A percentile compares a stretch with the other conserved stretches of the same genome.
These are phyloP conservation scores for Coptotermes formosanus DNA, from an alignment of 1,140 invertebrate genomes.

Conservation along the genomic window DNA sequence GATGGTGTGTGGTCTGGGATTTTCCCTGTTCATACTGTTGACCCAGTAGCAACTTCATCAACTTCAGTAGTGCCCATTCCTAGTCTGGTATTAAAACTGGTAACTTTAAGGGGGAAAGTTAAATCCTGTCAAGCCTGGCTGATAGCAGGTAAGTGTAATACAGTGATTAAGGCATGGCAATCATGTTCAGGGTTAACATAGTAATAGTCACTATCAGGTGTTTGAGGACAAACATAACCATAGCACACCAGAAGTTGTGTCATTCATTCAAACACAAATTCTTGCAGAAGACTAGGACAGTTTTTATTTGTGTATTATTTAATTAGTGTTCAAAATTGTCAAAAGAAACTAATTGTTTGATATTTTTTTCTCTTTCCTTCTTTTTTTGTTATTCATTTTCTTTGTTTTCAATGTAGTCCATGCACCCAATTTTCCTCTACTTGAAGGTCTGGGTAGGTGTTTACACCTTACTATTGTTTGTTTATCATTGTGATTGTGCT, in stretches of 20 bases:
- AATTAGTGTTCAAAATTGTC: conserved; percentile 11
- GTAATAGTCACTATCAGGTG: neutral
- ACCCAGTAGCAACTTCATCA: too few relatives aligned
- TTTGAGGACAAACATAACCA: neutral
- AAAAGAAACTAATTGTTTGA: conserved; percentile 28
- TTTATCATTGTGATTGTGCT: conserved; percentile 20
- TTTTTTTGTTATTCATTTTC: conserved; percentile 49
- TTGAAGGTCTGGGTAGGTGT: conserved; percentile 65
- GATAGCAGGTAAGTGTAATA: neutral
- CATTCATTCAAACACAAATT: neutral
- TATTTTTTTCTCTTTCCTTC: conserved; percentile 46
- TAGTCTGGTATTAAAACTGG: too few relatives aligned
- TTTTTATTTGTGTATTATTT: neutral
- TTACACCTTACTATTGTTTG: conserved; percentile 26
- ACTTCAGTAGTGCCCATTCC: too few relatives aligned
- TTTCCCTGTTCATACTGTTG: too few relatives aligned
- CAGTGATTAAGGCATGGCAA: neutral
- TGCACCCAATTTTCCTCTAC: conserved; percentile 66
- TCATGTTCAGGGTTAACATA: neutral
- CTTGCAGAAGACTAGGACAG: neutral
- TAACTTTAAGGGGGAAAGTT: neutral
- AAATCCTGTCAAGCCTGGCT: neutral
- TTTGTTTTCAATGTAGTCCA: conserved; percentile 61
- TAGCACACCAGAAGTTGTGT: neutral
- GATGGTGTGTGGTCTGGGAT: too few relatives aligned